Evolutionary conservation across 2,888 invertebrate species (phyloP), one percentile per base, ranked within the genome.

Genomic region (Leistus spinibarbis): DNA sequence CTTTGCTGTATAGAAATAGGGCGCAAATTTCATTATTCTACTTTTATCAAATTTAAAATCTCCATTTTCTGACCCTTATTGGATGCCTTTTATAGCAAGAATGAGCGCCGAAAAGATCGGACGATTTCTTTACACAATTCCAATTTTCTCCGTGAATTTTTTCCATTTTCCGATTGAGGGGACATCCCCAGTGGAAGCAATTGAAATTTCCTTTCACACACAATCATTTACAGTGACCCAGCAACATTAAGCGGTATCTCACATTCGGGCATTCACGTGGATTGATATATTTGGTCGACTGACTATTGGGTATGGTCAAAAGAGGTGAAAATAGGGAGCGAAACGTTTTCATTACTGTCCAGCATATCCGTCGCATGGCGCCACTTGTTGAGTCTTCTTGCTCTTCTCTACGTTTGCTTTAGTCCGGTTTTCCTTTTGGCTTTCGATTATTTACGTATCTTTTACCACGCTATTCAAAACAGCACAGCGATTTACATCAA

Each of bases 121-220:
- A 62, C 76, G 70, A 76, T 76, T 76, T 78, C 76, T 68, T 67
- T 57, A 69, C 70, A 76, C 77, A 77, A 76, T 76, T 66, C 63
- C 72, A 64, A 65, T 67, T 68, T 73, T 75, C 74, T 70, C 62
- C 64, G 76, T 76, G 69, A 72, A 76, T 73, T 77, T 77, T 77
- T 76, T 76, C 77, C 77, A 76, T 77, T 77, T 77, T 77, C 76
- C 72, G 77, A 63, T 73, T 53, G 77, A 73, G 54, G 69, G 69
- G 76, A 62, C 67, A 70, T 70, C 70, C 54, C 66, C 60, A 66
- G 71, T 40, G 40, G 57, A 60, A 57, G 69, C 75, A 66, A 76
- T 77, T 77, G 77, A 77, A 77, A 76, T 77, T 68, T 64, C 24
- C n/a, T 54, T 64, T 40, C 7, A 40, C 40, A 40, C 63, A 27